Conservation (phyloP, 2,797 vertebrate genomes). For the Chloroceryle amazona region DNA sequence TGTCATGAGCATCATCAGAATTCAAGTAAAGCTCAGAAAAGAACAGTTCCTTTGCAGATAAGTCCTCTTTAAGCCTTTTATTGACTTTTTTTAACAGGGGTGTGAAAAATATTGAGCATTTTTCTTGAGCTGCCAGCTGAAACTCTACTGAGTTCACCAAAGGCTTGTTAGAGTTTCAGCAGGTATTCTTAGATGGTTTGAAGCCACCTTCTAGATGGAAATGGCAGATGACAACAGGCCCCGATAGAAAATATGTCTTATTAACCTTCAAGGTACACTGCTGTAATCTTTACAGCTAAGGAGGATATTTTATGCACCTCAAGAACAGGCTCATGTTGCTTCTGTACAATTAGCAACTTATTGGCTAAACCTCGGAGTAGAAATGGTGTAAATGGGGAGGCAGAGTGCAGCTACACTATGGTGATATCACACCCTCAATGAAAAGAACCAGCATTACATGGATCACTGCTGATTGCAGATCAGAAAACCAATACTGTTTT, state of each 20-base stretch:
- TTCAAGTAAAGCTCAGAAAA: not conserved
- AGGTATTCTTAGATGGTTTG: not conserved
- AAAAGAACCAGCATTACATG: not conserved
- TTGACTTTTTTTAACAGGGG: not conserved
- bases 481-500: not conserved
- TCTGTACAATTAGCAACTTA: not conserved
- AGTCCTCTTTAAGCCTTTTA: not conserved
- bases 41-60: not conserved
- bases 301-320: not conserved
- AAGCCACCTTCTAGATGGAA: not conserved
- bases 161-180: not conserved
- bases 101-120: conserved; percentile 12
- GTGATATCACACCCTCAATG: not conserved
- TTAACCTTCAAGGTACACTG: not conserved
- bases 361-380: not conserved
- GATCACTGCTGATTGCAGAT: not conserved
- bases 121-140: not conserved
- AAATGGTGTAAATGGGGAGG: not conserved
- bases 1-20: not conserved
- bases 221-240: not conserved
- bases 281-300: not conserved
- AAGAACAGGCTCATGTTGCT: not conserved
- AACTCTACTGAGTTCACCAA: not conserved
- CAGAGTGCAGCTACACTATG: not conserved
- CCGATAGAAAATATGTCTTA: not conserved